Evolutionary conservation across 2,113 vertebrate genomes (phyloP).

Genomic region (Dipodomys ordii): DNA sequence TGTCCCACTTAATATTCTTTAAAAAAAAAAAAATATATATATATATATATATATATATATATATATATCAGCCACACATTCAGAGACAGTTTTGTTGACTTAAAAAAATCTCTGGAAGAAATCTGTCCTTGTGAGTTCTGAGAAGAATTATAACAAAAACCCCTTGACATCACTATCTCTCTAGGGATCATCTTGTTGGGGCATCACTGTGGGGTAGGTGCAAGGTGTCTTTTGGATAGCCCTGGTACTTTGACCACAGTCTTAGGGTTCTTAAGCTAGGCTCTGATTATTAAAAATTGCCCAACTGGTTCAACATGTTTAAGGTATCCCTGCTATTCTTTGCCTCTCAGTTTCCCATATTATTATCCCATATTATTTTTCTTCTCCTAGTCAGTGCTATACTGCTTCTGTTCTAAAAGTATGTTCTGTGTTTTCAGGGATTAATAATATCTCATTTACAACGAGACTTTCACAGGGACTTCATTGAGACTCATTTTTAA

Average conservation of each 20-base stretch:
- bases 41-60: too few relatives aligned
- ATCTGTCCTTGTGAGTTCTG: neutral
- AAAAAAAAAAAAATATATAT: too few relatives aligned
- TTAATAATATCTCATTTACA: neutral
- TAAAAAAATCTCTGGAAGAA: neutral
- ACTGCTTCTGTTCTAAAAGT: neutral
- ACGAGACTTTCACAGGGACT: neutral
- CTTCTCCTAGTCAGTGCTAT: neutral
- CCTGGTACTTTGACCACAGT: neutral
- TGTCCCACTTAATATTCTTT: neutral
- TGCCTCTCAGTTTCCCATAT: neutral
- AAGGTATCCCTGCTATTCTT: neutral
- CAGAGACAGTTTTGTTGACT: neutral
- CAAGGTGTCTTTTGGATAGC: neutral
- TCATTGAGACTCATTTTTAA: neutral
- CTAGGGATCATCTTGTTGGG: neutral
- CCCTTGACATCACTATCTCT: neutral
- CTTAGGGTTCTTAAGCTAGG: neutral
- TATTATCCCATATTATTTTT: too few relatives aligned
- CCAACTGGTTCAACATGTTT: neutral
- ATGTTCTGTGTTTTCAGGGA: neutral
- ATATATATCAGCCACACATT: neutral
- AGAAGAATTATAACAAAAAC: neutral
- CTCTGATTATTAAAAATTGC: neutral
- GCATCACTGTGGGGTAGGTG: neutral